phyloP scores from a whole-genome alignment of 2,113 vertebrate genomes.

The Polypterus senegalus region DNA sequence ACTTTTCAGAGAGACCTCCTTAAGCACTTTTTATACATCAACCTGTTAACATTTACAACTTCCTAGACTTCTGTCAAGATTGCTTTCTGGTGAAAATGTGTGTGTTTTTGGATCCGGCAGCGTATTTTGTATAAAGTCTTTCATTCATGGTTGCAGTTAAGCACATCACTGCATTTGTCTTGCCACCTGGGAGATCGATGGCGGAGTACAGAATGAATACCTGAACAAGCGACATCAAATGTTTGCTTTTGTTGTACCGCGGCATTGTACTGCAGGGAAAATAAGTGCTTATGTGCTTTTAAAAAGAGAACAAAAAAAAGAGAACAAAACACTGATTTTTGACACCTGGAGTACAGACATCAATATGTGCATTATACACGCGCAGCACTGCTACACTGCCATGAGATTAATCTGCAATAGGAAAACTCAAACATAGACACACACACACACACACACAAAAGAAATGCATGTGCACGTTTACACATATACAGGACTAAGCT shows the following conservation, averaged over 20 bases:
- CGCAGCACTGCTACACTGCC: not conserved
- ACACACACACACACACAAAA: conserved; percentile 17
- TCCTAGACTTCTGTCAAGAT: not conserved
- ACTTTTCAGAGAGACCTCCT: not conserved
- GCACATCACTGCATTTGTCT: not conserved
- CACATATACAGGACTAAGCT: not conserved
- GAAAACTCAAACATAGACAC: conserved; percentile 5
- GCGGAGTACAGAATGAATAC: not conserved
- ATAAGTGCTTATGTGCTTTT: too few relatives aligned
- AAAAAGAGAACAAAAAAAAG: too few relatives aligned
- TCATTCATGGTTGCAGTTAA: not conserved
- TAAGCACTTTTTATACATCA: not conserved
- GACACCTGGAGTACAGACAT: not conserved
- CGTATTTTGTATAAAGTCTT: not conserved
- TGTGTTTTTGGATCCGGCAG: not conserved
- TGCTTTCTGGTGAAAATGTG: not conserved
- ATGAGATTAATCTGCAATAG: conserved; percentile 12
- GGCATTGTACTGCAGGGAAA: not conserved
- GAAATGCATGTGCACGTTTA: not conserved
- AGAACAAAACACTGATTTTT: not conserved
- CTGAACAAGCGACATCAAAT: not conserved
- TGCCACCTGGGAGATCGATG: not conserved
- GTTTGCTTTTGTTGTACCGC: not conserved
- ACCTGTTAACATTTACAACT: not conserved
- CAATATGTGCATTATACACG: not conserved